Evolutionary conservation across 1,140 invertebrate genomes (phyloP).

Genomic region (Muscidifurax raptorellus): DNA sequence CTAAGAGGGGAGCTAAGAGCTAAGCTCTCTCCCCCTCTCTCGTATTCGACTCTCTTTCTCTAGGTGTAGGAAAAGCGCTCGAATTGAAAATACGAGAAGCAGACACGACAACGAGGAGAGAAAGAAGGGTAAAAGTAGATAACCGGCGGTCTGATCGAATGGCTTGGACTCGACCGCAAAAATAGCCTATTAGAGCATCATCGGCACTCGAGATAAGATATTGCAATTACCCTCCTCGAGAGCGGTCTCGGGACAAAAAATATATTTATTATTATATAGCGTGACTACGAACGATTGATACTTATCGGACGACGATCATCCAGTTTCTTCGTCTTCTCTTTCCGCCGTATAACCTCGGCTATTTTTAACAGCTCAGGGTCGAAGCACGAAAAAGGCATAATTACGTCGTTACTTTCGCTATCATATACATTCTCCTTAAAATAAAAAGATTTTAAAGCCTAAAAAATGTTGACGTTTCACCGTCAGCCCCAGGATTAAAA

Average conservation of each 20-base stretch:
- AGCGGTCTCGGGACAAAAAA: neutral
- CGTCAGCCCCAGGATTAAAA: neutral
- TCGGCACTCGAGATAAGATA: slow-evolving; percentile 7
- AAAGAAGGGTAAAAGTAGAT: neutral
- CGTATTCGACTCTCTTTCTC: slow-evolving; percentile 11
- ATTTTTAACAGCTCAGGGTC: too few relatives aligned
- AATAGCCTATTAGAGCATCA: slow-evolving; percentile 29
- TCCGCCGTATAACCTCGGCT: neutral
- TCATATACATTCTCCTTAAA: neutral
- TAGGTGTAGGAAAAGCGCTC: slow-evolving; percentile 14
- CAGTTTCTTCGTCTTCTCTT: too few relatives aligned
- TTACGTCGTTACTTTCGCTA: too few relatives aligned
- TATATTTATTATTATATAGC: neutral
- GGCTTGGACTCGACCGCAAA: slow-evolving; percentile 2
- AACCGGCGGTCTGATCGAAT: neutral
- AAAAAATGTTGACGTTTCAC: neutral
- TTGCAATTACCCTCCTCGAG: neutral
- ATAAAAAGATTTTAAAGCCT: neutral
- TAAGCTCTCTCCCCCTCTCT: too few relatives aligned
- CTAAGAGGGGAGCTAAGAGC: slow-evolving; percentile 45
- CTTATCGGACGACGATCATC: too few relatives aligned
- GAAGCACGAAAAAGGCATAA: too few relatives aligned
- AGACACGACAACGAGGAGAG: neutral
- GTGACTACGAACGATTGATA: neutral
- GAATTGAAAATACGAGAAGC: slow-evolving; percentile 20